These are phyloP conservation scores for Erpetoichthys calabaricus DNA, from an alignment of 2,797 vertebrate genomes.

Conservation along the genomic window DNA sequence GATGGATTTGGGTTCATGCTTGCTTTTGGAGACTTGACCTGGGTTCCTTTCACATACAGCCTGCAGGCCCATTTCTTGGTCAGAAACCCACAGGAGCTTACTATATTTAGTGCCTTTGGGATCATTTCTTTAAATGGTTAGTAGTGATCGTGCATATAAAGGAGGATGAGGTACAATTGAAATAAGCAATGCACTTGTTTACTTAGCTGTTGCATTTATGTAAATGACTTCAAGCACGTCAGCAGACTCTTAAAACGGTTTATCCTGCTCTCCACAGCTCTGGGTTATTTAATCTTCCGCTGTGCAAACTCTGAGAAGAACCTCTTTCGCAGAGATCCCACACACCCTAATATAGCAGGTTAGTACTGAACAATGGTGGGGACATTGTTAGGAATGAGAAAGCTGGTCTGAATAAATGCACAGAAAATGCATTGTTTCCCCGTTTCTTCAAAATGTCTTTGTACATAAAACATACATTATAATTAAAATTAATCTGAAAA, in stretches of 20 bases:
- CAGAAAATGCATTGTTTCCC: no score
- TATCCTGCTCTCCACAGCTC: conserved; percentile 31
- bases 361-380: conserved; percentile 16
- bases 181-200: no score
- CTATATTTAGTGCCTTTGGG: conserved; percentile 27
- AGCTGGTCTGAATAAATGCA: no score
- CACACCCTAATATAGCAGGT: conserved; percentile 63
- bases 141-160: conserved; percentile 3
- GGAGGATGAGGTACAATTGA: not conserved
- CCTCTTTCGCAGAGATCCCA: conserved; percentile 69
- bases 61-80: conserved; percentile 76
- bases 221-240: no score
- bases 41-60: conserved; percentile 79
- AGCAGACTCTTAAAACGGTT: no score
- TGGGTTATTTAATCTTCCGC: conserved; percentile 75
- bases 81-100: conserved; percentile 58
- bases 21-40: conserved; percentile 75
- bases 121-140: conserved; percentile 68
- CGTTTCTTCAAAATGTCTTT: no score
- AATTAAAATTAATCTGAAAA: no score
- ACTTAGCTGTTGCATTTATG: no score
- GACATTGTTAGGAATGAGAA: no score
- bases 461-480: no score
- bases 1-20: conserved; percentile 88
- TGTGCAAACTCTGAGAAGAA: conserved; percentile 81